Evolutionary conservation across 2,888 invertebrate species (phyloP), one percentile per base, ranked within the genome.

Genomic region (Pristionchus japonicus): DNA sequence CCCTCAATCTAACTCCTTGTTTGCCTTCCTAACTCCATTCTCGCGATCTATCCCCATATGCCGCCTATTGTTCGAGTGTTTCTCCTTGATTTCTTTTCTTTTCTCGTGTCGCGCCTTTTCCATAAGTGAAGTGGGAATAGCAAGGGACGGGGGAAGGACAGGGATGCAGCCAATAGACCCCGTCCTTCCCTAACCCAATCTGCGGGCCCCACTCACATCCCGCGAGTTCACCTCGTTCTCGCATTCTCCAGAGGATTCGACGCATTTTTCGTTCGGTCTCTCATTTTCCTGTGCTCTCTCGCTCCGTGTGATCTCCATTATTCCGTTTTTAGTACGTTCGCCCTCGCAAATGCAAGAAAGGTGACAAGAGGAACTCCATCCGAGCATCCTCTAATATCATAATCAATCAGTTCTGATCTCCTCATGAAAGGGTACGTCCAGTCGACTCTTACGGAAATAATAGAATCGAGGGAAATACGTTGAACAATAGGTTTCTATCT

Each of bases 11-110:
- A 11, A 43, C n/a, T n/a, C 9, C 57, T 9, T 70, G 70, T 70
- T 70, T 70, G 70, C 43, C 70, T 17, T 37, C 37, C 57, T 17
- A 31, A 70, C 34, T 70, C 37, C 70, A 37, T 23, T 37, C 70
- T 3, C 70, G 2, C 70, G 9, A 37, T 70, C 70, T 70, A 34
- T 23, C 70, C 23, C 37, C 7, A 70, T 70, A 37, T 70, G 70
- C 37, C 57, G 57, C 57, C 70, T 23, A 70, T 70, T 70, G 70
- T 70, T 70, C 70, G 70, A 70, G 70, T 70, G 70, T 70, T 70
- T 70, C 37, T 20, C 23, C 70, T 31, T n/a, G n/a, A n/a, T n/a
- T n/a, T 15, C 57, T 57, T 57, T 23, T 15, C 9, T 9, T 67
- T 67, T 67, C 64, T 13, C 31, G 64, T 17, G 31, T 15, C 20